Conservation (phyloP, 2,888 invertebrate genomes). For the Microctonus hyperodae region DNA sequence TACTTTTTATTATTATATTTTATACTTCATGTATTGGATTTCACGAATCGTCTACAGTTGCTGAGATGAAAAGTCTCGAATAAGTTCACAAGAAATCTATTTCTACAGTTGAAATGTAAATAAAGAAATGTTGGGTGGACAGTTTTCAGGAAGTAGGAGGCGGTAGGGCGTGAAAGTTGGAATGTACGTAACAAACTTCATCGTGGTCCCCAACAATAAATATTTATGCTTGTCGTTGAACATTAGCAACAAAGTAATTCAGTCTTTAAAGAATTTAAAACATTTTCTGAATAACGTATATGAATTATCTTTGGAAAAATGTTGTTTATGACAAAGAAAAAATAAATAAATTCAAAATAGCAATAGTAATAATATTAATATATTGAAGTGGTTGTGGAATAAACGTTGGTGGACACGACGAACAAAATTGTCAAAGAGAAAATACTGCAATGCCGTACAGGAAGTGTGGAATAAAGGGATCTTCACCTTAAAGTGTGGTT, state of each 20-base stretch:
- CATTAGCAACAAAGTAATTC: constrained; percentile 47
- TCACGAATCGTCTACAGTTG: background rate
- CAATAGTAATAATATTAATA: too few species aligned
- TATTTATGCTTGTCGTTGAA: constrained; percentile 44
- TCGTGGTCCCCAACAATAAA: constrained; percentile 44
- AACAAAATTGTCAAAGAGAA: constrained; percentile 7
- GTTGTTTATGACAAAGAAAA: constrained; percentile 4
- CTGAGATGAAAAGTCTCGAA: constrained; percentile 27
- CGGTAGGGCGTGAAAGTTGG: constrained; percentile 33
- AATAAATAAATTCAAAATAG: constrained; percentile 1
- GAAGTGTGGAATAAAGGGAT: constrained; percentile 7
- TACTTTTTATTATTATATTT: background rate
- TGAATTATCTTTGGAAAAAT: constrained; percentile 13
- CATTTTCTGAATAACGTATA: constrained; percentile 36
- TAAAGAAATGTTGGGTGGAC: constrained; percentile 29
- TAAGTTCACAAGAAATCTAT: constrained; percentile 7
- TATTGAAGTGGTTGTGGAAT: background rate
- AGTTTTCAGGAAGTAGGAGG: constrained; percentile 34
- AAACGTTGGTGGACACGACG: background rate
- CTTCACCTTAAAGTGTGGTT: constrained; percentile 18
- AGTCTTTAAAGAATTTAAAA: constrained; percentile 42
- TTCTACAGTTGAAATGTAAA: constrained; percentile 22
- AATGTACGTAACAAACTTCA: constrained; percentile 28
- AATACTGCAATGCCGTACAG: background rate
- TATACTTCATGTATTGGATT: too few species aligned